Evolutionary conservation across 2,797 vertebrate genomes (phyloP).

Genomic region (Agapornis canus): DNA sequence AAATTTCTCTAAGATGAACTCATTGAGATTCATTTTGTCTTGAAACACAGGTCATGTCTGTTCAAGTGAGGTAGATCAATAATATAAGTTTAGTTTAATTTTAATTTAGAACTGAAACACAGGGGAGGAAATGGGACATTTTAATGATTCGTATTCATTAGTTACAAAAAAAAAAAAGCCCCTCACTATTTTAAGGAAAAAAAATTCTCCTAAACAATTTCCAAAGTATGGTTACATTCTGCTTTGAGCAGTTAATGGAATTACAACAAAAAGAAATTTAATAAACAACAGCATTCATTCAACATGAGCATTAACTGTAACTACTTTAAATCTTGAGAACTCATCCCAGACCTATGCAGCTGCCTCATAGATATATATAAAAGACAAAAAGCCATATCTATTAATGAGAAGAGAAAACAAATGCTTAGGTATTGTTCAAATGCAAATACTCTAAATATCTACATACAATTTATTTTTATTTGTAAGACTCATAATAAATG

Average conservation of each 20-base stretch:
- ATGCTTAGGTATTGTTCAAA: conserved; percentile 1
- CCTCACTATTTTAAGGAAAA: background rate
- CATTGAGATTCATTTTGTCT: background rate
- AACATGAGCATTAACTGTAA: background rate
- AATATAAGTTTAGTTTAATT: background rate
- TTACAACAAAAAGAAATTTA: background rate
- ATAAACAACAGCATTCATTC: background rate
- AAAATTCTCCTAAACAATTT: background rate
- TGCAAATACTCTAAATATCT: background rate
- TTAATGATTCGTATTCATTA: background rate
- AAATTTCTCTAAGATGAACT: background rate
- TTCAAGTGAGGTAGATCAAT: background rate
- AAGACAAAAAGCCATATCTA: background rate
- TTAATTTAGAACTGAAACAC: conserved; percentile 20
- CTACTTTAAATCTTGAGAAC: conserved; percentile 20
- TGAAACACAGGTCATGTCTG: background rate
- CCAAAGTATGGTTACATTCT: background rate
- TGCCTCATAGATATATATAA: background rate
- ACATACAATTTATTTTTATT: conserved; percentile 56
- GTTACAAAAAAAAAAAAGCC: background rate
- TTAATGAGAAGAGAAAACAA: background rate
- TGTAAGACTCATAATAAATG: conserved; percentile 20
- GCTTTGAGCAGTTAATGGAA: background rate
- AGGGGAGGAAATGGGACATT: background rate
- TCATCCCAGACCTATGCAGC: background rate